A percentile compares a stretch with the other conserved stretches of the same genome.
phyloP scores from a whole-genome alignment of 2,888 invertebrate species.

The Emmelina monodactyla region DNA sequence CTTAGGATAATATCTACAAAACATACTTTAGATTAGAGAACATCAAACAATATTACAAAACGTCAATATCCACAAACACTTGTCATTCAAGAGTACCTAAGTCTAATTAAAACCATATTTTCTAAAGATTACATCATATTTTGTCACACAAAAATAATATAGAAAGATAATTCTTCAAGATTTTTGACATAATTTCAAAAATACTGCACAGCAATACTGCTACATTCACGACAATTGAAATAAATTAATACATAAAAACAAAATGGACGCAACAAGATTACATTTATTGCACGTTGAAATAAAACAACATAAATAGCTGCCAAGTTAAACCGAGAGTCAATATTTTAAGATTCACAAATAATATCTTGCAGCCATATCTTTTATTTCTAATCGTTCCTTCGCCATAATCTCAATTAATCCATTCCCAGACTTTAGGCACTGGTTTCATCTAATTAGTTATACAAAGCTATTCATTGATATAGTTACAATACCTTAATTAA shows the following conservation, averaged over 20 bases:
- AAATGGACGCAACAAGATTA: conserved; percentile 62
- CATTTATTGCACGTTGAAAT: conserved; percentile 54
- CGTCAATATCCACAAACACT: no score
- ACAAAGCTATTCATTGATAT: no score
- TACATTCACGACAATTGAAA: conserved; percentile 31
- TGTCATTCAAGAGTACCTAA: no score
- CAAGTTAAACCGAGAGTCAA: no score
- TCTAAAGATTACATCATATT: no score
- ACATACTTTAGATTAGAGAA: no score
- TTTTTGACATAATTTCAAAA: conserved; percentile 25
- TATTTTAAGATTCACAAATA: no score
- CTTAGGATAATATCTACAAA: no score
- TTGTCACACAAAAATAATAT: no score
- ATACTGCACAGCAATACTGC: conserved; percentile 56
- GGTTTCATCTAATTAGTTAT: conserved; percentile 53
- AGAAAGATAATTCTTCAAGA: conserved; percentile 15
- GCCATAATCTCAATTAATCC: conserved; percentile 39
- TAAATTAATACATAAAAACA: conserved; percentile 32
- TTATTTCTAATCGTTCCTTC: conserved; percentile 7
- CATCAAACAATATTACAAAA: no score
- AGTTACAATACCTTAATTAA: no score
- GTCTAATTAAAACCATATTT: no score
- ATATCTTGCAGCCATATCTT: not conserved
- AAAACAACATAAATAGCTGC: conserved; percentile 15
- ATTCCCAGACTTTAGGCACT: conserved; percentile 51